These are phyloP conservation scores for Clinocottus analis DNA, from an alignment of 2,113 vertebrate genomes.

Conservation along the genomic window DNA sequence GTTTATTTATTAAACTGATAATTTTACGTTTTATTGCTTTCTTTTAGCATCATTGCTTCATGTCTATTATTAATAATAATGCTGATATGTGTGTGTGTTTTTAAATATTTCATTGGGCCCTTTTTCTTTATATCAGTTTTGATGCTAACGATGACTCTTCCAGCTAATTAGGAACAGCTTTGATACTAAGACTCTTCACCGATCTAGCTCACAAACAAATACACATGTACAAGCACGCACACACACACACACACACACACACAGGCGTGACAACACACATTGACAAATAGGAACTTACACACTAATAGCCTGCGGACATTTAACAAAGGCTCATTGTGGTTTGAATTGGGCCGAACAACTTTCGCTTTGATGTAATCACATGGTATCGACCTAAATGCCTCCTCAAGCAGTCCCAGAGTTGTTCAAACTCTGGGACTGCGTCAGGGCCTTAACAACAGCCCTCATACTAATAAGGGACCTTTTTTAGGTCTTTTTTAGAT, in stretches of 20 bases:
- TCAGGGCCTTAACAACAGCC: too few relatives aligned
- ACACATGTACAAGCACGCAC: background rate
- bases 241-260: background rate
- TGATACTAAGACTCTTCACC: conserved; percentile 33
- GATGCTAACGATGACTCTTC: conserved; percentile 38
- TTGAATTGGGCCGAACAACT: background rate
- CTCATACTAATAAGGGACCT: too few relatives aligned
- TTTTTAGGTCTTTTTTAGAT: too few relatives aligned
- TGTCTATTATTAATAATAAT: background rate
- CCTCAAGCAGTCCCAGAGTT: too few relatives aligned
- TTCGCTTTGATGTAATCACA: too few relatives aligned
- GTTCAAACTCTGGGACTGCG: too few relatives aligned
- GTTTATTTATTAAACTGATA: background rate
- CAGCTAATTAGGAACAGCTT: conserved; percentile 50
- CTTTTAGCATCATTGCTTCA: conserved; percentile 7
- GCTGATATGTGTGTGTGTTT: conserved; percentile 1
- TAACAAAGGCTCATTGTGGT: background rate
- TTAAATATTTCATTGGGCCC: conserved; percentile 5
- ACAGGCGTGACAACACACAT: background rate
- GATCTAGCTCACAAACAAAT: conserved; percentile 4
- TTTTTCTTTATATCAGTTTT: conserved; percentile 27
- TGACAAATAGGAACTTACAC: background rate
- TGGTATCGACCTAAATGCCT: too few relatives aligned
- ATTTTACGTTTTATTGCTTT: conserved; percentile 2
- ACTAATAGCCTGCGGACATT: background rate